Evolutionary conservation across 2,113 vertebrate genomes (phyloP).

Genomic region (Neolamprologus ventralis): DNA sequence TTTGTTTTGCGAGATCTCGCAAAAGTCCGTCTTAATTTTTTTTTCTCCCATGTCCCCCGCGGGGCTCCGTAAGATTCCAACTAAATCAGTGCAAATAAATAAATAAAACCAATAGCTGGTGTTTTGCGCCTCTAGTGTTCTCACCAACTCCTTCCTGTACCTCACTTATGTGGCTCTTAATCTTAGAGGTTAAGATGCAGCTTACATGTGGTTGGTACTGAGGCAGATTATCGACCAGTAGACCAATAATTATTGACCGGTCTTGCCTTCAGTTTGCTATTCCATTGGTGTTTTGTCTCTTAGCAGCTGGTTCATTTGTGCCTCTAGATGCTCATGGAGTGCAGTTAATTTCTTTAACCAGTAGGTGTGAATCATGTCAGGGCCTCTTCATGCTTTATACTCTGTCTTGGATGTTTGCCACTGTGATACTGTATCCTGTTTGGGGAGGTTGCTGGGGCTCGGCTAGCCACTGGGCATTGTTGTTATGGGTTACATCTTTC

Average conservation of each 20-base stretch:
- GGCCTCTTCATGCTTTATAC: not conserved
- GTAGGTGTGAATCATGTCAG: accelerated
- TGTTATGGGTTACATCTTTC: not conserved
- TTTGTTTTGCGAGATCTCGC: no score
- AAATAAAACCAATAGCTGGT: not conserved
- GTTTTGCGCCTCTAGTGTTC: not conserved
- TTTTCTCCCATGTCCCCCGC: no score
- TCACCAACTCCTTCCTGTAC: not conserved
- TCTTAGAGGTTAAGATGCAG: not conserved
- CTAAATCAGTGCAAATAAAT: accelerated
- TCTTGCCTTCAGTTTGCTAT: not conserved
- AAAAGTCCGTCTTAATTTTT: no score
- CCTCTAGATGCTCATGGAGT: accelerated
- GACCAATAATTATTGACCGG: not conserved
- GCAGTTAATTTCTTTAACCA: not conserved
- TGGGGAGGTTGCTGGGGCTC: not conserved
- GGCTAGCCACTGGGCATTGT: not conserved
- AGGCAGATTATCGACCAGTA: not conserved
- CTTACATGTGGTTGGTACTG: not conserved
- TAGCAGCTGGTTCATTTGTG: not conserved
- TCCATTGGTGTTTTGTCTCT: not conserved
- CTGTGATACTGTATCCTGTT: accelerated
- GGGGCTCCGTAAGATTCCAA: no score
- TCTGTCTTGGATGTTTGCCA: not conserved
- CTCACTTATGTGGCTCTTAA: not conserved